phyloP scores from a whole-genome alignment of 30 jellyfish, hydroid and myxozoan genomes.

The Aurelia sp. region DNA sequence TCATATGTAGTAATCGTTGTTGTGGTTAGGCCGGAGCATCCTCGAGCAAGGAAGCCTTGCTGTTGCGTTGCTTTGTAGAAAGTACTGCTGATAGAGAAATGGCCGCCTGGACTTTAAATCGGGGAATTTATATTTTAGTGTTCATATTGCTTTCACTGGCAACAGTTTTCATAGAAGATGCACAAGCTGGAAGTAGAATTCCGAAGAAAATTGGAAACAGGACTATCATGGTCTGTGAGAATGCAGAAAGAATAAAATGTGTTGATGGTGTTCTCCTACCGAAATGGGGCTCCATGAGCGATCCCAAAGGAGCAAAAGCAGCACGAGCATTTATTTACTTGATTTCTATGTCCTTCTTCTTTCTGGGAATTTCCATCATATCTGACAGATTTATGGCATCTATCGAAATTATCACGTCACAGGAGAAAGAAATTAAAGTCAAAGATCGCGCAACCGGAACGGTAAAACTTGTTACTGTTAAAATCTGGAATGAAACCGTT shows the following conservation, averaged over 20 bases:
- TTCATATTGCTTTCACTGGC: slow-evolving; percentile 17
- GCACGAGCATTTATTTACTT: slow-evolving; percentile 93
- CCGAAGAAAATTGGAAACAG: slow-evolving; percentile 40
- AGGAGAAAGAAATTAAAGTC: slow-evolving; percentile 95
- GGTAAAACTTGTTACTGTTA: slow-evolving; percentile 85
- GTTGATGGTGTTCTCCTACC: slow-evolving; percentile 90
- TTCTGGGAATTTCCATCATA: slow-evolving; percentile 97
- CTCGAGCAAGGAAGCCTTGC: slow-evolving; percentile 21
- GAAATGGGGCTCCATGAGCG: slow-evolving; percentile 75
- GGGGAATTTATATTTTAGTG: slow-evolving; percentile 19
- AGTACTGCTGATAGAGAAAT: not conserved
- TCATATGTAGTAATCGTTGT: slow-evolving; percentile 29
- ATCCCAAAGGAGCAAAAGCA: slow-evolving; percentile 81
- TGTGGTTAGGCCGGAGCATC: slow-evolving; percentile 61
- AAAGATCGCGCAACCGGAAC: slow-evolving; percentile 96
- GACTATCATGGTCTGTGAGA: slow-evolving; percentile 64
- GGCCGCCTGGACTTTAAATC: slow-evolving; percentile 25
- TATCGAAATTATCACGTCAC: slow-evolving; percentile 96
- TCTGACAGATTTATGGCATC: slow-evolving; percentile 99
- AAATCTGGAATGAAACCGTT: slow-evolving; percentile 99
- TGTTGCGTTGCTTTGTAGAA: slow-evolving; percentile 5
- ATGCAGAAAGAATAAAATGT: slow-evolving; percentile 82
- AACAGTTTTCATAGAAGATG: slow-evolving; percentile 10
- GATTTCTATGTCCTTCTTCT: slow-evolving; percentile 93
- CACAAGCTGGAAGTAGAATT: slow-evolving; percentile 43